Evolutionary conservation across 2,797 vertebrate genomes (phyloP), one percentile per base, ranked within the genome.

Genomic region (Bucorvus abyssinicus): DNA sequence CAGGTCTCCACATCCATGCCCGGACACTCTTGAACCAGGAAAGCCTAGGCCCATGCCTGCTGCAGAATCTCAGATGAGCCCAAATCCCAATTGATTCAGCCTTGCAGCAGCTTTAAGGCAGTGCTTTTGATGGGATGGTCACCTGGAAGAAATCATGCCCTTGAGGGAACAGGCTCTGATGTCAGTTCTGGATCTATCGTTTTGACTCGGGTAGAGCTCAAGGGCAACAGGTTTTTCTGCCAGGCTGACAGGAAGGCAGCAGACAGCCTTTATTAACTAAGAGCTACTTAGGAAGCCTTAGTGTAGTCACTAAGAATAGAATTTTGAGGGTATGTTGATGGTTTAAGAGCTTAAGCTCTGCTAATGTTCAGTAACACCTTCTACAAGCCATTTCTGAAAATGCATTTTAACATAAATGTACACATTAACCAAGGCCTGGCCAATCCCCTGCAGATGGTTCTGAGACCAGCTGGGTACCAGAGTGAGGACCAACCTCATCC

Each of bases 401-500:
- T 10, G 5, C 27, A 12, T 30, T 38, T 40, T 36, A 61, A 55
- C 18, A 2, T 24, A 14, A 9, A 20, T 1, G 6, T 52, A 11
- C 18, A 5, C 32, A 12, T 32, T 27, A 55, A 47, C 52, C 32
- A 32, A 27, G 53, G 56, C 61, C 36, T 26, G 57, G 36, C 45
- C 42, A 4, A 14, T 70, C 63, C 57, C 20, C 2, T 32, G 4
- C 4, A 9, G 42, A 32, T 1, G 0, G 26, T 57, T 57, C 30
- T 40, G n/a, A 24, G 6, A 40, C 47, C 69, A 12, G 11, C 7
- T 57, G 68, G n/a, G 44, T 15, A 5, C 50, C 13, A 20, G 42
- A 34, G 61, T 44, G 32, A 44, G 63, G 44, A 22, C 24, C 21
- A 15, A 9, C 32, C 17, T 63, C 38, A 14, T 29, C 63, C 4